phyloP scores from a whole-genome alignment of 2,113 vertebrate genomes.

The Anoplopoma fimbria region DNA sequence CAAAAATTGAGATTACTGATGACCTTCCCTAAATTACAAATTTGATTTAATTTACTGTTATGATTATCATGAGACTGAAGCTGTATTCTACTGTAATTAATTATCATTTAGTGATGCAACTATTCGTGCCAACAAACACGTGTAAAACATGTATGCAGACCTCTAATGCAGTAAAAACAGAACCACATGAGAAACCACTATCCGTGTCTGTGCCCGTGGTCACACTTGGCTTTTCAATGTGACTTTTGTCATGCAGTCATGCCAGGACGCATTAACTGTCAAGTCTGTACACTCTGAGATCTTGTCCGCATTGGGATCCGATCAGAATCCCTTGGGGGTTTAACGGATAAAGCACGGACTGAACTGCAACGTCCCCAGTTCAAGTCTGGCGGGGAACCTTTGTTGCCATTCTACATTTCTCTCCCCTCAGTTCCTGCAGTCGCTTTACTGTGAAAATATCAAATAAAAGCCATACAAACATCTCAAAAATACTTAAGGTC shows the following conservation, averaged over 20 bases:
- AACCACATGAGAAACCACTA: neutral
- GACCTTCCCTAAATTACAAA: constrained; percentile 8
- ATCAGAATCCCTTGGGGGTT: neutral
- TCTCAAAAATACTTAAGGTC: neutral
- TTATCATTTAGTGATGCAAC: too few species aligned
- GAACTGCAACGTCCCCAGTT: too few species aligned
- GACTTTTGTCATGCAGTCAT: neutral
- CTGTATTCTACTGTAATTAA: neutral
- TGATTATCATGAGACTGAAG: neutral
- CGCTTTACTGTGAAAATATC: constrained; percentile 7
- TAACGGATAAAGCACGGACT: too few species aligned
- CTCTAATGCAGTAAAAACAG: neutral
- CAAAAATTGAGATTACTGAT: constrained; percentile 46
- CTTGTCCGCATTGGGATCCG: neutral
- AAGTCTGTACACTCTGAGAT: neutral
- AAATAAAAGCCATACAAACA: neutral
- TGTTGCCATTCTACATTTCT: neutral
- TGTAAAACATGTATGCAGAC: neutral
- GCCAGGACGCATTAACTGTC: neutral
- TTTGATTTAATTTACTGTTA: neutral
- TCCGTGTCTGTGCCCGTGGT: neutral
- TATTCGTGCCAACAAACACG: neutral
- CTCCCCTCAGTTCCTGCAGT: neutral
- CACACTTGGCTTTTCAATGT: neutral
- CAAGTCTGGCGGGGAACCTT: neutral